Base-by-base conservation (phyloP, 92 coral and sea anemone species). In the Zoanthus sansibaricus region DNA sequence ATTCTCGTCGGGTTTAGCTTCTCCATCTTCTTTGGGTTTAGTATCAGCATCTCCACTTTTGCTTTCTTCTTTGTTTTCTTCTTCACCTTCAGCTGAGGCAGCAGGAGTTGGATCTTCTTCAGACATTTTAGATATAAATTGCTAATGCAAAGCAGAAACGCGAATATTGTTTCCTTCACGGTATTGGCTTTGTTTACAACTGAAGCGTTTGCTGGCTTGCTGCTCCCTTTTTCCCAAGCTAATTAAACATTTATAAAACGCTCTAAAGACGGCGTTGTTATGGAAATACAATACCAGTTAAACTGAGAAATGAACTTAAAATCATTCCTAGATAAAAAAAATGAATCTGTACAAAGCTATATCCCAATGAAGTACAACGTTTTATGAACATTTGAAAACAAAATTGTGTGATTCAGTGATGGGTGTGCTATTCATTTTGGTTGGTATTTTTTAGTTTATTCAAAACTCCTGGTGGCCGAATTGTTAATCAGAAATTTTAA, bases 21-120 rank as follows among this genome's bases (percentile, higher is more conserved):
- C 85, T 9, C 46, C 82, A 14, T 55, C 78, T 12, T 25, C 54
- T 42, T 78, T 37, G n/a, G 47, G 72, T 64, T 44, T 55, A 7
- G n/a, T 32, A 20, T 66, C 85, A 4, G 13, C 82, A 14, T 55
- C 78, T 12, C 55, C 66, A 9, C 33, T 49, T 80, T 80, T 70
- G 11, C 18, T 70, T 14, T 80, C 78, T 17, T 76, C 82, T 51
- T 76, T 76, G 17, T 76, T 76, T 25, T 80, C 85, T 20, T 80
- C 85, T 80, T 80, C 85, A n/a, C 85, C 75, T 45, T 80, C 85
- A 46, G 85, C 16, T 62, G 85, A 33, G 15, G 85, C 75, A 16
- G 85, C 62, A 0, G 85, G 85, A 4, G 85, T 14, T 6, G 75
- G 33, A 64, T 80, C 85, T 67, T 80, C 85, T 21, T 80, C 85